Base-by-base conservation (phyloP, 2,113 vertebrate genomes). In the Mixornis gularis region DNA sequence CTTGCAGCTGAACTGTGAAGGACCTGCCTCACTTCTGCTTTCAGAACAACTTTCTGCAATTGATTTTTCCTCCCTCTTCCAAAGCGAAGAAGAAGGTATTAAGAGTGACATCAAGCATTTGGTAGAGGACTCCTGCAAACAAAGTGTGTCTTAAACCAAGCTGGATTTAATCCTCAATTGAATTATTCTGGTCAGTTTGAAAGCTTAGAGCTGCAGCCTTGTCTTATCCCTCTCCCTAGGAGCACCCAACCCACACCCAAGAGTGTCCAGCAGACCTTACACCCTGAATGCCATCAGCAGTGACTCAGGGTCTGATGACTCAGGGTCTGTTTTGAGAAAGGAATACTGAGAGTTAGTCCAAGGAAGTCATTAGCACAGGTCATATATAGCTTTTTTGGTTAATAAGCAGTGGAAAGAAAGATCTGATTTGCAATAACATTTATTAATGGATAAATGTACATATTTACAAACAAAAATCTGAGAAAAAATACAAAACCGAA, bases 361-460 rank as follows among this genome's bases (percentile, higher is more conserved):
- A 56, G 17, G 17, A 36, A 62, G 44, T 51, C 1, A 5, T 78
- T 56, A 82, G 38, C 32, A 38, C 13, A 46, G 25, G 19, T 30
- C 3, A 7, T 12, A 49, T 3, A 53, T 1, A 59, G 60, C 46
- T 72, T 62, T 92, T 78, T 83, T 77, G 69, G 88, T 96, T 92
- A 96, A 95, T 92, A 92, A 96, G 90, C 79, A 95, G 82, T 64
- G 87, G 92, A 85, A 97, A 95, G 72, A 81, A 88, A 87, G 85
- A 87, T 89, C 72, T 78, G 93, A 92, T 95, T 94, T 96, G 77
- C 81, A 96, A 3, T 87, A 89, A 93, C 92, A 96, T 96, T 96
- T 97, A 97, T 96, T 97, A 71, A 74, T 71, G 91, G 90, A 81
- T 73, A 94, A 90, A 90, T 94, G 79, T 97, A 97, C 94, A 97